Base-by-base conservation (phyloP, 2,113 vertebrate genomes). In the Anoplopoma fimbria region DNA sequence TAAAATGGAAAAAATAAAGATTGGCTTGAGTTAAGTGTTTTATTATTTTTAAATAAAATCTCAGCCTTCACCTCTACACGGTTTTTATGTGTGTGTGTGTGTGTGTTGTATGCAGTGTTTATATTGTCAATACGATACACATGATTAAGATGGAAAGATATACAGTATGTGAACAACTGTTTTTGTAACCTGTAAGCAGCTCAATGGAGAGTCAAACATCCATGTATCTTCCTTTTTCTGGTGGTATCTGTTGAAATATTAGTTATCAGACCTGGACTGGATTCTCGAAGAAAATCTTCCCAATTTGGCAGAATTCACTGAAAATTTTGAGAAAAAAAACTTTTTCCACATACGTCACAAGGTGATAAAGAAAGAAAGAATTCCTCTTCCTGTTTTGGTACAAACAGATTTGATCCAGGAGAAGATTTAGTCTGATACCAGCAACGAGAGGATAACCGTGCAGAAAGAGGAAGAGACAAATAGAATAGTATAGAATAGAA, bases 341-440 rank as follows among this genome's bases (percentile, higher is more conserved):
- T 62, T 62, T 64, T 34, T 75, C 12, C 2, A 9, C 17, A 38
- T 57, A 9, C 19, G 21, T 33, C n/a, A n/a, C n/a, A 60, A 3
- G 58, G 3, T 29, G 49, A 57, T 7, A 69, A 70, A 53, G 25
- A 74, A 8, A 64, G 75, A 81, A 71, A 74, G 36, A 68, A 79
- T 84, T 25, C 42, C 29, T 49, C 77, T 79, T 87, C 58, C 70
- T 92, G 90, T 93, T 92, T 91, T 94, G 90, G 87, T 87, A 75
- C 82, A 93, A 94, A 93, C 90, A 89, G 88, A 91, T 91, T 93
- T 90, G 13, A 60, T 58, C 29, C 47, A 1, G 19, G 58, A 62
- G 57, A 79, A 34, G 62, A 49, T 84, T 75, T 49, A 82, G 72
- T 64, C 75, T 49, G 70, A 61, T 40, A 69, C 25, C 47, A 51